A percentile compares a stretch with the other conserved stretches of the same genome.
Evolutionary conservation across 30 jellyfish, hydroid and myxozoan species (phyloP).

Genomic region (Nemopilema nomurai): DNA sequence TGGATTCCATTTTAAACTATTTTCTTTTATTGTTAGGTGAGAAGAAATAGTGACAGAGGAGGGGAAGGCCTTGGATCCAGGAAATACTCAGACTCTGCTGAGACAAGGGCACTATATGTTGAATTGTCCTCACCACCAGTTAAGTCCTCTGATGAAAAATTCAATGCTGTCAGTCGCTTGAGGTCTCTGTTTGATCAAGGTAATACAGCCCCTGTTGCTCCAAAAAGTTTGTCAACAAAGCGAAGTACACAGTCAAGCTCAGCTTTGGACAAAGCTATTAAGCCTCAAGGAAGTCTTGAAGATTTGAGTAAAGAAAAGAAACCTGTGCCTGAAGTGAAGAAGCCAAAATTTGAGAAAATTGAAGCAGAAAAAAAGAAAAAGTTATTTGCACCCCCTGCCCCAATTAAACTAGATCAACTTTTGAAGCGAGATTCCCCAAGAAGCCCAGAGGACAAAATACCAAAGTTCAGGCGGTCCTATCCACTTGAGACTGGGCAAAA

Average conservation of each 20-base stretch:
- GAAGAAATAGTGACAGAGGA: conserved; percentile 34
- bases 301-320: background rate
- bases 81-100: conserved; percentile 43
- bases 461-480: conserved; percentile 3
- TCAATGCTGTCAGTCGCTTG: conserved; percentile 58
- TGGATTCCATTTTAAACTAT: no score
- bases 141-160: conserved; percentile 40
- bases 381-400: conserved; percentile 66
- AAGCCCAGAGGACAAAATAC: conserved; percentile 44
- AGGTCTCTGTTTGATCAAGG: conserved; percentile 51
- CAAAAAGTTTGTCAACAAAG: conserved; percentile 6
- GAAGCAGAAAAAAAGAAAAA: conserved; percentile 49
- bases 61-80: conserved; percentile 51
- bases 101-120: conserved; percentile 60
- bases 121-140: conserved; percentile 80
- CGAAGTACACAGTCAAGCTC: background rate
- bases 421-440: conserved; percentile 63
- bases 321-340: conserved; percentile 17
- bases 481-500: conserved; percentile 23
- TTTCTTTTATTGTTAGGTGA: background rate
- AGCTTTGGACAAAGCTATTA: background rate
- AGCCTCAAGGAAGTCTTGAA: background rate
- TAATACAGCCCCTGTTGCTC: conserved; percentile 34
- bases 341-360: conserved; percentile 39
- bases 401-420: conserved; percentile 58